These are phyloP conservation scores for Hypolimnas misippus DNA, from an alignment of 2,888 invertebrate species.

Conservation along the genomic window DNA sequence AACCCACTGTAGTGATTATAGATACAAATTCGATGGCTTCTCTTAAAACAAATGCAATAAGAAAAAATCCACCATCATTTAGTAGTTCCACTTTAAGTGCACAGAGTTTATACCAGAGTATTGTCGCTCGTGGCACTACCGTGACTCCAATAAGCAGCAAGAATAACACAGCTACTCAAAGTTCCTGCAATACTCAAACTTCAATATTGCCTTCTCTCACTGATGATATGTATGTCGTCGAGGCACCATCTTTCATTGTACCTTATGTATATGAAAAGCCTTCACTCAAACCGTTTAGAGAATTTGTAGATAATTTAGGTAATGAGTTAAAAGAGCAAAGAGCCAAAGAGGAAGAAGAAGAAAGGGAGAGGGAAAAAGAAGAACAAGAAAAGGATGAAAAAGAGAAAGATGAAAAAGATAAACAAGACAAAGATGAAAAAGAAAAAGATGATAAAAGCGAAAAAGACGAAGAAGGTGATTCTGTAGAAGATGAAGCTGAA, in stretches of 20 bases:
- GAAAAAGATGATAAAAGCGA: conserved; percentile 9
- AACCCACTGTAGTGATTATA: conserved; percentile 90
- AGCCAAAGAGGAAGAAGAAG: conserved; percentile 80
- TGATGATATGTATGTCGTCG: conserved; percentile 96
- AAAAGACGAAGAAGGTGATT: conserved; percentile 38
- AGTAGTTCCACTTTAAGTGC: conserved; percentile 81
- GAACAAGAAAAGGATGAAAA: conserved; percentile 54
- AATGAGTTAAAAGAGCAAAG: conserved; percentile 86
- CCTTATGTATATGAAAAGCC: conserved; percentile 97
- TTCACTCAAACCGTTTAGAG: conserved; percentile 90
- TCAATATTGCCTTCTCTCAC: conserved; percentile 92
- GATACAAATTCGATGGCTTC: conserved; percentile 89
- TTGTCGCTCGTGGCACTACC: conserved; percentile 70
- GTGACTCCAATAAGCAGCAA: conserved; percentile 67
- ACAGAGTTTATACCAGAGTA: conserved; percentile 86
- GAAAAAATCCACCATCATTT: conserved; percentile 49
- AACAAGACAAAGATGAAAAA: background rate
- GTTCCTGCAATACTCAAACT: conserved; percentile 76
- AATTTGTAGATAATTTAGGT: conserved; percentile 87
- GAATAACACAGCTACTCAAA: conserved; percentile 45
- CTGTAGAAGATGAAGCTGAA: conserved; percentile 47
- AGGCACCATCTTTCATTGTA: conserved; percentile 96
- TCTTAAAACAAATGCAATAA: conserved; percentile 79
- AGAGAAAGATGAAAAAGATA: conserved; percentile 21
- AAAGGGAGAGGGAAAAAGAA: conserved; percentile 64